A percentile compares a stretch with the other conserved stretches of the same genome.
These are phyloP conservation scores for Lycaena phlaeas DNA, from an alignment of 2,888 invertebrate genomes.

Conservation along the genomic window DNA sequence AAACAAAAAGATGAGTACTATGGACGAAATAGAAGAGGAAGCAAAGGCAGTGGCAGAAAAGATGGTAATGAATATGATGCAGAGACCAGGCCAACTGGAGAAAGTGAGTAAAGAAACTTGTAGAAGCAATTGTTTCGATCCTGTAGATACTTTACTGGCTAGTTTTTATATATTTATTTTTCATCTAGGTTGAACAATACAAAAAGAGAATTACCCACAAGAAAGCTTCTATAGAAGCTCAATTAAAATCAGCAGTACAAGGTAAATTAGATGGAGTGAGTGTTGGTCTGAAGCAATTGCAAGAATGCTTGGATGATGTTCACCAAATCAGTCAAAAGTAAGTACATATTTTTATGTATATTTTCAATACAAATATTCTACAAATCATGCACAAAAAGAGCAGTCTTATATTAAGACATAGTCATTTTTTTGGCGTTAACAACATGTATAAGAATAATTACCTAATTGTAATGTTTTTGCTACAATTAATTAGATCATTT, in stretches of 20 bases:
- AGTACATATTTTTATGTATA: not conserved
- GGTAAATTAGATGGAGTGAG: conserved; percentile 97
- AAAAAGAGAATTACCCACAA: conserved; percentile 82
- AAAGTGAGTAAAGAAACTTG: conserved; percentile 72
- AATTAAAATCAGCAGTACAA: conserved; percentile 98
- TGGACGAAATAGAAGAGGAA: conserved; percentile 83
- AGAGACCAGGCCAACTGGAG: conserved; percentile 95
- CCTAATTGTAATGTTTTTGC: too few relatives aligned
- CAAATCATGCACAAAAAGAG: too few relatives aligned
- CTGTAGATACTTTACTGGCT: too few relatives aligned
- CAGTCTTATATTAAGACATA: too few relatives aligned
- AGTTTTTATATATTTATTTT: not conserved
- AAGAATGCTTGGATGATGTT: conserved; percentile 89
- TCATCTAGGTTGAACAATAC: conserved; percentile 79
- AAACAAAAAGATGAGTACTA: conserved; percentile 47
- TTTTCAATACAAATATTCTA: too few relatives aligned
- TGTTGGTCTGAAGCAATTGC: conserved; percentile 91
- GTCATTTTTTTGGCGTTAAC: too few relatives aligned
- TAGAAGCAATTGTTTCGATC: too few relatives aligned
- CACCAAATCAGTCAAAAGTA: conserved; percentile 72
- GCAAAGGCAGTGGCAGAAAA: conserved; percentile 85
- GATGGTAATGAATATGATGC: conserved; percentile 93
- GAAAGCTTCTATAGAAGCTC: conserved; percentile 93
- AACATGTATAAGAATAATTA: too few relatives aligned
- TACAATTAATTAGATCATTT: too few relatives aligned